Base-by-base conservation (phyloP, 1,140 invertebrate genomes). In the Zaprionus davidi region DNA sequence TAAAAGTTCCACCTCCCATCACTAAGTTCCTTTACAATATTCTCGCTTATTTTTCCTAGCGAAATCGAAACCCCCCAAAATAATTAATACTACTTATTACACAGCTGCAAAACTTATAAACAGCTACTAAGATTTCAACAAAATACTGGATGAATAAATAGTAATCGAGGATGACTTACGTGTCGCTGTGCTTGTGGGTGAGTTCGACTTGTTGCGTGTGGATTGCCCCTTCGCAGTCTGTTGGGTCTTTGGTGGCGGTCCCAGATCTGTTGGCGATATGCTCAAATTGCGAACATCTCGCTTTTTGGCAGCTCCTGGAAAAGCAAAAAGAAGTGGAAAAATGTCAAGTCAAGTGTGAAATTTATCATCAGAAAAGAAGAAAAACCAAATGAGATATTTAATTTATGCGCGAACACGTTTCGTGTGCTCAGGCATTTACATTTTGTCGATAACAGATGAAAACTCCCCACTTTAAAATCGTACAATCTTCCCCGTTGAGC, bases 231-330 rank as follows among this genome's bases (percentile, higher is more conserved):
- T 93, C 41, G 80, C 70, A 55, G 91, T 92, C 76, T 92, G 91
- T 63, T 92, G 91, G 28, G 92, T 90, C 71, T 93, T 93, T 60
- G 92, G 91, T 51, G 92, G 92, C 78, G 92, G 92, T 73, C 92
- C 92, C 71, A 93, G 86, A 87, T 93, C 92, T 31, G 92, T 93
- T 41, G 92, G 92, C 68, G 92, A 92, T 79, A 92, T 92, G 76
- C 83, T 93, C 63, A 93, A 76, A 70, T 91, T 93, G 71, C 92
- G 91, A 71, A 92, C 92, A 91, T 93, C 92, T 60, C 92, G 92
- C 76, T 93, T 93, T 76, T 93, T 93, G 90, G 92, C 92, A 76
- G 92, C 80, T 90, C 92, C 92, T 93, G 79, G 34, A 71, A 49
- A 24, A 28, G 31, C 28, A 55, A 26, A 64, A 13, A 38, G 5